Conservation (phyloP, 2,888 invertebrate species). For the Embidobia sp. region DNA sequence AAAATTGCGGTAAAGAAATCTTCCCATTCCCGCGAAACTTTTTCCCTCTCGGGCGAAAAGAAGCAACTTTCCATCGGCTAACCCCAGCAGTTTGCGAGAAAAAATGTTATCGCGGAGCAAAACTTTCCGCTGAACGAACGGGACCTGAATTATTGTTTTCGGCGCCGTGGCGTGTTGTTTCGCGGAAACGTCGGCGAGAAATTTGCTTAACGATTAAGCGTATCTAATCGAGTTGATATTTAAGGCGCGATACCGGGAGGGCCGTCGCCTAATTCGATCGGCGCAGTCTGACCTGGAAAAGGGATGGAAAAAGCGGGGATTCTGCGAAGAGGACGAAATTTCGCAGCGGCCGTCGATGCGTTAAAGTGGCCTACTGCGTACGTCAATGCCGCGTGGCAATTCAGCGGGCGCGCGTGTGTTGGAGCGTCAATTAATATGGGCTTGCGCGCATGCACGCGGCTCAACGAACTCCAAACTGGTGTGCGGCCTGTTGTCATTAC, state of each 20-base stretch:
- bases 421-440: conserved; percentile 57
- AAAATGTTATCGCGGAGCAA: too few relatives aligned
- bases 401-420: conserved; percentile 45
- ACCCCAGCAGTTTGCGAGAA: too few relatives aligned
- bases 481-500: conserved; percentile 58
- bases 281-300: too few relatives aligned
- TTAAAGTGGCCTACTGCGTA: conserved; percentile 47
- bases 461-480: conserved; percentile 66
- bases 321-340: neutral
- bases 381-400: conserved; percentile 61
- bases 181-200: conserved; percentile 14
- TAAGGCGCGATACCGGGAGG: neutral
- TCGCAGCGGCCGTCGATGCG: conserved; percentile 22
- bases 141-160: too few relatives aligned
- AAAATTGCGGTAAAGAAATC: too few relatives aligned
- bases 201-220: conserved; percentile 40
- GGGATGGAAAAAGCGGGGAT: too few relatives aligned
- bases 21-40: conserved; percentile 6
- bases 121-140: too few relatives aligned
- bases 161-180: conserved; percentile 2
- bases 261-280: neutral
- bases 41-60: too few relatives aligned
- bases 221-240: conserved; percentile 43
- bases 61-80: too few relatives aligned
- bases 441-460: conserved; percentile 58